These are phyloP conservation scores for Scotopteryx bipunctaria DNA, from an alignment of 2,888 invertebrate genomes.

Conservation along the genomic window DNA sequence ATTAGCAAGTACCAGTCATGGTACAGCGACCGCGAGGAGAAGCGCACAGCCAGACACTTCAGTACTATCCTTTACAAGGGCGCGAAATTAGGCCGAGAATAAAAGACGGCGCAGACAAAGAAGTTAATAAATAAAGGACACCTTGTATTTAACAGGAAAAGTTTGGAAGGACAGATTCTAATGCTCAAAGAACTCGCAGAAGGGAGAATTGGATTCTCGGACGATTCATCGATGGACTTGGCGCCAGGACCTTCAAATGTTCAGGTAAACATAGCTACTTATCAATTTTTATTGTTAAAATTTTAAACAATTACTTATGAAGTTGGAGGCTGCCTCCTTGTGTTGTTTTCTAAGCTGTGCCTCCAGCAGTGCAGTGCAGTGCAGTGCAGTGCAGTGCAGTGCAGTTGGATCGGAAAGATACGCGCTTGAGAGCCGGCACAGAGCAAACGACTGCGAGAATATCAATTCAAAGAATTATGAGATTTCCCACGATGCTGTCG, in stretches of 20 bases:
- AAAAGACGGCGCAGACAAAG: background rate
- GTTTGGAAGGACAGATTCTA: slow-evolving; percentile 9
- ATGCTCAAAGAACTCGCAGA: slow-evolving; percentile 1
- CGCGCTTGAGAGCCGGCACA: too few species aligned
- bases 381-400: too few species aligned
- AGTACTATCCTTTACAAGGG: background rate
- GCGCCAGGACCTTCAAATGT: background rate
- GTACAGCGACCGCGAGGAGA: background rate
- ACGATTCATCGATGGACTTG: background rate
- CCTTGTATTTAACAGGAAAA: slow-evolving; percentile 10
- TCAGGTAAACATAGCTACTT: background rate
- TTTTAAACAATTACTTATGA: too few species aligned
- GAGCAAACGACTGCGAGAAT: too few species aligned
- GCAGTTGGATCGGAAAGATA: too few species aligned
- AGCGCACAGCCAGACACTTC: background rate
- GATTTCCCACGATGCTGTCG: background rate
- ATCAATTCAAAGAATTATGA: background rate
- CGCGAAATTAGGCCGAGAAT: slow-evolving; percentile 1
- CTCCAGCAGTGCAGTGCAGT: too few species aligned
- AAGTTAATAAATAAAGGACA: slow-evolving; percentile 11
- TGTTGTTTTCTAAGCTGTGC: too few species aligned
- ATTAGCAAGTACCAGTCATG: too few species aligned
- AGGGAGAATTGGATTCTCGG: background rate
- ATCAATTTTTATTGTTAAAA: background rate
- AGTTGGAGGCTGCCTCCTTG: too few species aligned